Conservation (phyloP, 2,113 vertebrate genomes). For the Mandrillus leucophaeus region DNA sequence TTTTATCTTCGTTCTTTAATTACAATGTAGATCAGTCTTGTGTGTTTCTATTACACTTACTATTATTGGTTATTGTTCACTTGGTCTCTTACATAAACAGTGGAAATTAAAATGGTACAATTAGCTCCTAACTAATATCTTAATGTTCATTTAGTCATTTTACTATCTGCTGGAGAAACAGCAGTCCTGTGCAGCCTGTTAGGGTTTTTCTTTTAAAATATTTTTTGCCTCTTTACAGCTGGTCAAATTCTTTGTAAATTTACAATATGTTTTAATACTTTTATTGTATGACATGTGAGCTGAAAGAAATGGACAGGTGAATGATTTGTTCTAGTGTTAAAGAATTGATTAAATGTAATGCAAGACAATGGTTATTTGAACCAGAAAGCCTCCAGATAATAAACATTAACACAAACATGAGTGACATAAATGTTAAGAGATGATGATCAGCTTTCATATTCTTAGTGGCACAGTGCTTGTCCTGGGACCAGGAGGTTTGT, state of each 20-base stretch:
- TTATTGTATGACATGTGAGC: neutral
- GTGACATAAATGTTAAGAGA: neutral
- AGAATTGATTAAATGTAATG: neutral
- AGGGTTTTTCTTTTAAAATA: neutral
- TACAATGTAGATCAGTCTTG: neutral
- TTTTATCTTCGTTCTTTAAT: neutral
- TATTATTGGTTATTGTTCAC: neutral
- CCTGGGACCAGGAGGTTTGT: neutral
- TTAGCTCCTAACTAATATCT: neutral
- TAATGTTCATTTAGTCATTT: neutral
- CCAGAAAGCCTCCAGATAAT: neutral
- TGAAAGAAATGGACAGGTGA: neutral
- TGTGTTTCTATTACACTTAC: neutral
- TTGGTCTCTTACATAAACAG: slow-evolving; percentile 20
- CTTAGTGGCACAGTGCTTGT: neutral
- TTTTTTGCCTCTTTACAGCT: neutral
- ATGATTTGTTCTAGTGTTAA: neutral
- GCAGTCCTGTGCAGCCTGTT: neutral
- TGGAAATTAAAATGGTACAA: slow-evolving; percentile 55
- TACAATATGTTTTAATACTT: neutral
- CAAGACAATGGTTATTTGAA: neutral
- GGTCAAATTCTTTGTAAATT: neutral
- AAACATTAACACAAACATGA: neutral
- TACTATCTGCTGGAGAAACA: neutral
- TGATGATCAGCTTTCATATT: neutral